phyloP scores from a whole-genome alignment of 1,140 invertebrate genomes.

The Batillaria attramentaria region DNA sequence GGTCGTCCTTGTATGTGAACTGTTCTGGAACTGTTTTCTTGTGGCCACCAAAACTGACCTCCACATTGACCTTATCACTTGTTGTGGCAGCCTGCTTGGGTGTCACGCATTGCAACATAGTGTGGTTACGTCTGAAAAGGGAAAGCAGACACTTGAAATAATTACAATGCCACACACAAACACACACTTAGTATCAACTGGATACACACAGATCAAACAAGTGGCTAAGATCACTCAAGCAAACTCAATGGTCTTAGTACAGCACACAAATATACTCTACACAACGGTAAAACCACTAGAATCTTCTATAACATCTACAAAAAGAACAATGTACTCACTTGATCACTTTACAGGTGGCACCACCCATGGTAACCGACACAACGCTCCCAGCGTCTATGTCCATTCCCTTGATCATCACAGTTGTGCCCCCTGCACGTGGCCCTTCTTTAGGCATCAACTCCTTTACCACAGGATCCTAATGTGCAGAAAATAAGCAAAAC shows the following conservation, averaged over 20 bases:
- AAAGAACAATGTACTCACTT: constrained; percentile 51
- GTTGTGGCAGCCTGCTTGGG: constrained; percentile 45
- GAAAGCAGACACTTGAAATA: neutral
- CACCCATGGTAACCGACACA: constrained; percentile 89
- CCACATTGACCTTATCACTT: constrained; percentile 46
- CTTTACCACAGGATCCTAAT: constrained; percentile 55
- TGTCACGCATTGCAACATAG: constrained; percentile 54
- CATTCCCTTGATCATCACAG: constrained; percentile 89
- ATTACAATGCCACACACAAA: neutral
- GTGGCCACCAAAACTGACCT: constrained; percentile 64
- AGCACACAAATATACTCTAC: too few species aligned
- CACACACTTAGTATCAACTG: too few species aligned
- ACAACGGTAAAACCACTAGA: neutral
- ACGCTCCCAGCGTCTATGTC: constrained; percentile 95
- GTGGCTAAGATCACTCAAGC: too few species aligned
- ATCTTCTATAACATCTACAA: neutral
- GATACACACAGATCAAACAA: too few species aligned
- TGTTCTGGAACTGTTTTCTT: constrained; percentile 44
- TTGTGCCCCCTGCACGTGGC: constrained; percentile 94
- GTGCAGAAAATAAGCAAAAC: neutral
- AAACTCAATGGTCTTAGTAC: too few species aligned
- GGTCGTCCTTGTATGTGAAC: constrained; percentile 58
- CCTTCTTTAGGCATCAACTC: constrained; percentile 86
- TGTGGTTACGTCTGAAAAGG: constrained; percentile 50
- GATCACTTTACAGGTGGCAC: constrained; percentile 81